A percentile compares a stretch with the other conserved stretches of the same genome.
phyloP scores from a whole-genome alignment of 2,888 invertebrate genomes.

The Parthenolecanium corni region DNA sequence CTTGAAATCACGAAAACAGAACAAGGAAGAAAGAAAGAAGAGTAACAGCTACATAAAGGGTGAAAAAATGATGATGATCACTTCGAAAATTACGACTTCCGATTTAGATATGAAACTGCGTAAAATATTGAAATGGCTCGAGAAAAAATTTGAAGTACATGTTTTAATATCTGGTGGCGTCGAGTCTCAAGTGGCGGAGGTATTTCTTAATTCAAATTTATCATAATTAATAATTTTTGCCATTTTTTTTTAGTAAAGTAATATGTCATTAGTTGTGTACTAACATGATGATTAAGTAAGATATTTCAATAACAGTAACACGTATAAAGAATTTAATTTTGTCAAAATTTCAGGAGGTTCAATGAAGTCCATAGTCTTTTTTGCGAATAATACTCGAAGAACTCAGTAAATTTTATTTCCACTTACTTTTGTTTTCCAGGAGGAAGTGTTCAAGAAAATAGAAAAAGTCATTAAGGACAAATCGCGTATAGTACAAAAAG shows the following conservation, averaged over 20 bases:
- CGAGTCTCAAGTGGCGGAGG: no score
- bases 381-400: no score
- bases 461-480: constrained; percentile 38
- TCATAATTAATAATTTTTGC: neutral
- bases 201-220: no score
- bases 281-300: no score
- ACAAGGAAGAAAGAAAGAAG: constrained; percentile 44
- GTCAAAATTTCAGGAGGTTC: no score
- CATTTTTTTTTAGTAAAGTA: neutral
- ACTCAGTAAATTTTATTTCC: neutral
- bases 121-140: constrained; percentile 53
- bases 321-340: no score
- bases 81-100: constrained; percentile 51
- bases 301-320: no score
- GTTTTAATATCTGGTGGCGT: constrained; percentile 46
- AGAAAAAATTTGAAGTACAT: constrained; percentile 54
- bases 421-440: neutral
- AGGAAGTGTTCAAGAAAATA: constrained; percentile 24
- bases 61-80: constrained; percentile 52
- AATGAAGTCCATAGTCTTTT: no score
- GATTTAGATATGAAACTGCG: constrained; percentile 53
- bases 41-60: constrained; percentile 43
- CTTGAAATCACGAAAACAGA: constrained; percentile 36
- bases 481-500: constrained; percentile 52
- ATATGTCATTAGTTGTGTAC: neutral